Conservation (phyloP, 92 coral and sea anemone species). For the Micromussa lordhowensis region DNA sequence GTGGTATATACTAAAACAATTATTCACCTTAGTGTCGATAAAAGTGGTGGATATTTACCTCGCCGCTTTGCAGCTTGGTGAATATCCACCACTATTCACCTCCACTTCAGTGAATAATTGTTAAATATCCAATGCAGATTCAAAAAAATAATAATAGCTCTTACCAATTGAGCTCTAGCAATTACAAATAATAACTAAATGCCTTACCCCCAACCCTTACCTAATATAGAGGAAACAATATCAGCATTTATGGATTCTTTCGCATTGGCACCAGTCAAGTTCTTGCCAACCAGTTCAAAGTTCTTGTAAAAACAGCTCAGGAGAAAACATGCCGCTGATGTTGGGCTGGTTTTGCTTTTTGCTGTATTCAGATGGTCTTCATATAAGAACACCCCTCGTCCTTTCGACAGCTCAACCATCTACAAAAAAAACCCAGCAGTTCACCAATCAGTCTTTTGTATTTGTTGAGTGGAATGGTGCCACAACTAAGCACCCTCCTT, state of each 20-base stretch:
- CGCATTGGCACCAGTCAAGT: conserved; percentile 35
- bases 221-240: conserved; percentile 19
- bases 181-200: background rate
- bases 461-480: too few relatives aligned
- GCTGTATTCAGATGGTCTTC: conserved; percentile 5
- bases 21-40: background rate
- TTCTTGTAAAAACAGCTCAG: conserved; percentile 31
- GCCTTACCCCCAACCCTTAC: conserved; percentile 19
- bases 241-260: conserved; percentile 13
- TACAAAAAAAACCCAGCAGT: background rate
- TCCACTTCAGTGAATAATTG: too few relatives aligned
- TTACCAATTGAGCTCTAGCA: background rate
- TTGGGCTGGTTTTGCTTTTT: conserved; percentile 17
- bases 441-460: background rate
- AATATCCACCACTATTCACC: too few relatives aligned
- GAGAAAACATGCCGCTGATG: conserved; percentile 36
- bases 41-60: too few relatives aligned
- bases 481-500: too few relatives aligned
- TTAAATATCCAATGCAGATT: too few relatives aligned
- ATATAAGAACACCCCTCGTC: conserved; percentile 4
- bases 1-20: too few relatives aligned
- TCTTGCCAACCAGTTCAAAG: conserved; percentile 25
- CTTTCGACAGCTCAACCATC: conserved; percentile 28
- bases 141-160: background rate
- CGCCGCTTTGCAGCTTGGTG: too few relatives aligned